Conservation (phyloP, 2,888 invertebrate genomes). For the Himalopsyche tibetana region DNA sequence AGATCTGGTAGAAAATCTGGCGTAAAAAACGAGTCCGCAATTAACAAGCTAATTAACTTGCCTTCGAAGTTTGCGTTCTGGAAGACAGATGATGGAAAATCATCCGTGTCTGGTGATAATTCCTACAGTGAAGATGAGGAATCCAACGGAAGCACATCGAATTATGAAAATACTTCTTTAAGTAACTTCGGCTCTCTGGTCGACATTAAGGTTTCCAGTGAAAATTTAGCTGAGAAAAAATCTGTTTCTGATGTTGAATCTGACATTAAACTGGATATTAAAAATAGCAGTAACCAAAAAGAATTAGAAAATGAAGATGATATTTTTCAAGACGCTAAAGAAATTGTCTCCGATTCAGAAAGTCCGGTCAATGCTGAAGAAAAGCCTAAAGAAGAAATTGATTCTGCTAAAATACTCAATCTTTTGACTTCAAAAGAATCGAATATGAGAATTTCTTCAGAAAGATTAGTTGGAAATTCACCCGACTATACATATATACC, state of each 20-base stretch:
- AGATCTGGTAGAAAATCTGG: conserved; percentile 63
- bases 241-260: neutral
- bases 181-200: conserved; percentile 43
- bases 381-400: neutral
- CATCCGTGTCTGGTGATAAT: conserved; percentile 70
- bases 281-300: conserved; percentile 45
- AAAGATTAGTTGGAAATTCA: conserved; percentile 66
- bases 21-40: conserved; percentile 67
- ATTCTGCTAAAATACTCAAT: neutral
- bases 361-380: neutral
- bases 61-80: conserved; percentile 78
- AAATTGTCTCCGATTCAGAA: neutral
- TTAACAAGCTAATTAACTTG: conserved; percentile 75
- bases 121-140: conserved; percentile 68
- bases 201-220: conserved; percentile 3
- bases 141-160: conserved; percentile 53
- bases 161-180: conserved; percentile 55
- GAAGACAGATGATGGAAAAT: conserved; percentile 73
- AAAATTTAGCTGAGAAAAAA: conserved; percentile 14
- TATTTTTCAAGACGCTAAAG: conserved; percentile 57
- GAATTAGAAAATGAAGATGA: conserved; percentile 62
- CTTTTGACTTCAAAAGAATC: conserved; percentile 22
- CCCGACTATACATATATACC: conserved; percentile 73
- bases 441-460: conserved; percentile 60
- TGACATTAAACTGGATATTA: neutral